Percentiles rank a stretch among this genome's conserved stretches.
Evolutionary conservation across 2,888 invertebrate genomes (phyloP).

Genomic region (Altica lythri): DNA sequence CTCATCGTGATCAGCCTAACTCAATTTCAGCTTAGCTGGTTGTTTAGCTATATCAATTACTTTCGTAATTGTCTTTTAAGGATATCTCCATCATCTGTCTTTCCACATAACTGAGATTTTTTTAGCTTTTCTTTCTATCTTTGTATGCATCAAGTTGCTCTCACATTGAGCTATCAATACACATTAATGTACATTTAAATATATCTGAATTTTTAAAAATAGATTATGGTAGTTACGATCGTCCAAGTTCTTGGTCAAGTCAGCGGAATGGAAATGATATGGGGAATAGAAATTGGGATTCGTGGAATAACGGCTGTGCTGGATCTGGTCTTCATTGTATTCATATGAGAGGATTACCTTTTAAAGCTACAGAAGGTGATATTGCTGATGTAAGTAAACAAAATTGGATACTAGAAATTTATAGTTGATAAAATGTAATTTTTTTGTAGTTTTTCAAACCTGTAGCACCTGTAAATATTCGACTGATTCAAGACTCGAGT

Average conservation of each 20-base stretch:
- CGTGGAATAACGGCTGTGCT: conserved; percentile 42
- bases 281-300: conserved; percentile 42
- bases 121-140: no score
- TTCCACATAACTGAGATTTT: no score
- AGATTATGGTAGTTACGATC: conserved; percentile 37
- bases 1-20: no score
- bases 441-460: conserved; percentile 87
- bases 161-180: no score
- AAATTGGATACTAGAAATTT: conserved; percentile 2
- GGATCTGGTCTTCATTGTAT: conserved; percentile 63
- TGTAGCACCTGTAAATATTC: conserved; percentile 80
- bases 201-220: neutral
- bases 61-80: no score
- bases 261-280: conserved; percentile 49
- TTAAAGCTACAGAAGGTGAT: conserved; percentile 81
- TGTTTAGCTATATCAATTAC: no score
- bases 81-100: no score
- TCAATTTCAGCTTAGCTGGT: no score
- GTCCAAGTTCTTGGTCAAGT: conserved; percentile 24
- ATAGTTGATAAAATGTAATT: neutral
- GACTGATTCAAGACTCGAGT: conserved; percentile 81
- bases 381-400: conserved; percentile 72
- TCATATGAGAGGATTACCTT: conserved; percentile 84
- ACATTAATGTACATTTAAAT: no score
- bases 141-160: no score